Conservation (phyloP, 2,888 invertebrate species). For the Drosophila fungiperda region DNA sequence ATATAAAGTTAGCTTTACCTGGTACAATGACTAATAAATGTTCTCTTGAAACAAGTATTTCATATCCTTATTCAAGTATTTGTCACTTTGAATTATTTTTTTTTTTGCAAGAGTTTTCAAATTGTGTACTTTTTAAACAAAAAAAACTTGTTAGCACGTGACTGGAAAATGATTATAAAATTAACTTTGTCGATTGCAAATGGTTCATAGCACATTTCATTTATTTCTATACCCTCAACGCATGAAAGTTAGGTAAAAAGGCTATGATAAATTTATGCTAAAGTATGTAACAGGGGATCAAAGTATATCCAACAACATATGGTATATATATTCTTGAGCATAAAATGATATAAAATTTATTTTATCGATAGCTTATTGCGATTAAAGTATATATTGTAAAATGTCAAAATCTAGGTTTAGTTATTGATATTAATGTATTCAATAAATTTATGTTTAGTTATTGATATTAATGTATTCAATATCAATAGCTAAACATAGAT, state of each 20-base stretch:
- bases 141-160: neutral
- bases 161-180: neutral
- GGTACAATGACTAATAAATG: neutral
- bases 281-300: neutral
- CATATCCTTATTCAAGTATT: neutral
- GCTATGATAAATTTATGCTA: neutral
- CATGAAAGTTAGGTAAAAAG: neutral
- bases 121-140: neutral
- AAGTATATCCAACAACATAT: neutral
- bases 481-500: too few species aligned
- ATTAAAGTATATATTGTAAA: neutral
- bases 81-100: neutral
- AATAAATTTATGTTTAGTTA: too few species aligned
- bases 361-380: neutral
- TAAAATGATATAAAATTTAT: too few species aligned
- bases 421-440: neutral
- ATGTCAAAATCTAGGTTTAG: too few species aligned
- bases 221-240: neutral
- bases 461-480: neutral
- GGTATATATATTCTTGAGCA: neutral
- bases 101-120: neutral
- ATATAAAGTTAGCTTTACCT: neutral
- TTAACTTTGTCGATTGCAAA: neutral
- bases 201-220: neutral
- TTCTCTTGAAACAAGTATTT: neutral